Conservation (phyloP, 2,888 invertebrate species). For the Ypsolopha scabrella region DNA sequence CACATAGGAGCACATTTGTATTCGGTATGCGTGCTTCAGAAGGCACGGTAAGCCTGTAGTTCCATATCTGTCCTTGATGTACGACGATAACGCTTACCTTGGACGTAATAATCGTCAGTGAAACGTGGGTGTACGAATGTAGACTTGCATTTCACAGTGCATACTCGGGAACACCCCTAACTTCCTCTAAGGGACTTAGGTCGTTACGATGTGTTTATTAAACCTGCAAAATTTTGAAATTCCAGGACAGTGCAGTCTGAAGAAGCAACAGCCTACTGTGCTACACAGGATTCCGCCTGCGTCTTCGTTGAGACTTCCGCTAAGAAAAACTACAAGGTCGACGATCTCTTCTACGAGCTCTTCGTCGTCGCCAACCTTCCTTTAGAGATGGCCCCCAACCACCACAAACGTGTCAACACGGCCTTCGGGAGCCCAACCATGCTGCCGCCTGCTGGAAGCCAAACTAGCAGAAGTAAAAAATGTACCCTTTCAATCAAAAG, state of each 20-base stretch:
- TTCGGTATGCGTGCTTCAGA: too few relatives aligned
- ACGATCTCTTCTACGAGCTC: slow-evolving; percentile 86
- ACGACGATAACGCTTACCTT: too few relatives aligned
- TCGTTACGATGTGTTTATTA: too few relatives aligned
- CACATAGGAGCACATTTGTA: too few relatives aligned
- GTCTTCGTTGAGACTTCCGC: slow-evolving; percentile 88
- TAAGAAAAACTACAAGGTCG: slow-evolving; percentile 83
- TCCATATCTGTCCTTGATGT: too few relatives aligned
- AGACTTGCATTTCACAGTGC: too few relatives aligned
- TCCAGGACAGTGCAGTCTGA: slow-evolving; percentile 80
- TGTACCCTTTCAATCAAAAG: slow-evolving; percentile 86
- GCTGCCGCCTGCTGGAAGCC: slow-evolving; percentile 76
- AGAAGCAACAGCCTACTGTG: slow-evolving; percentile 83
- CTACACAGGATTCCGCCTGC: slow-evolving; percentile 81
- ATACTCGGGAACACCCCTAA: too few relatives aligned
- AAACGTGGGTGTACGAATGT: too few relatives aligned
- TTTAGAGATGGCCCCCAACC: slow-evolving; percentile 89
- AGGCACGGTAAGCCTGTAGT: too few relatives aligned
- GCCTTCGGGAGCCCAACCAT: slow-evolving; percentile 84
- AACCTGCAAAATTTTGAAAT: slow-evolving; percentile 5
- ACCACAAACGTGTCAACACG: slow-evolving; percentile 83
- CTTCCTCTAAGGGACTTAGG: too few relatives aligned
- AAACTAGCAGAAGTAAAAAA: slow-evolving; percentile 76
- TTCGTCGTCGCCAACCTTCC: slow-evolving; percentile 87
- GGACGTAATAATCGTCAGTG: too few relatives aligned